Conservation (phyloP, 2,888 invertebrate genomes). For the Ormyrus nitidulus region DNA sequence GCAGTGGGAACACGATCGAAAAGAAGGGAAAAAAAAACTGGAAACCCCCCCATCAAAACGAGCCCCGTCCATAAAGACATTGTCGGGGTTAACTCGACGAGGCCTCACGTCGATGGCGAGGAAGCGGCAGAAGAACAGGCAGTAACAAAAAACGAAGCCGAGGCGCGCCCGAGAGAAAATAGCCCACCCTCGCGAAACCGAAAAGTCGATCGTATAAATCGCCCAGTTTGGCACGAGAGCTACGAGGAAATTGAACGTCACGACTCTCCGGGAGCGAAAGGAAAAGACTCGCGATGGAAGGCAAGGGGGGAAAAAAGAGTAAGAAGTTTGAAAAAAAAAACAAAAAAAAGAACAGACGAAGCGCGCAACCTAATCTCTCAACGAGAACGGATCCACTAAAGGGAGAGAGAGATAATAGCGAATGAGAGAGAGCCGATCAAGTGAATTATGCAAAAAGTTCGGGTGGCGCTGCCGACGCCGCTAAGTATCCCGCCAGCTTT, state of each 20-base stretch:
- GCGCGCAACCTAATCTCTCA: constrained; percentile 22
- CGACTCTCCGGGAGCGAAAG: constrained; percentile 1
- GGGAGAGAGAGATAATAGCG: not conserved
- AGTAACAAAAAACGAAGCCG: not conserved
- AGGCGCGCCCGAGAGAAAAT: not conserved
- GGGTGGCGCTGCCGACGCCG: too few relatives aligned
- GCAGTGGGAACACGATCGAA: too few relatives aligned
- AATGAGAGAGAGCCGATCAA: not conserved
- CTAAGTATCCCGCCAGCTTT: too few relatives aligned
- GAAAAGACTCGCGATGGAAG: constrained; percentile 7
- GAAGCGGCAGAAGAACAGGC: not conserved
- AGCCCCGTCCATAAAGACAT: constrained; percentile 1
- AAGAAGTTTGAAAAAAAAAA: too few relatives aligned
- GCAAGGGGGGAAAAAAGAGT: too few relatives aligned
- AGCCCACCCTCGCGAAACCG: not conserved
- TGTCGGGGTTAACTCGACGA: constrained; percentile 8
- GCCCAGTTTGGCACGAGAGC: constrained; percentile 50
- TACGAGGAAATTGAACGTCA: constrained; percentile 54
- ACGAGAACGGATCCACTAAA: constrained; percentile 5
- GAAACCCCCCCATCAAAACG: not conserved
- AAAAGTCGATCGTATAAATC: constrained; percentile 55
- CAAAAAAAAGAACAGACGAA: not conserved
- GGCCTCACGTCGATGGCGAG: not conserved
- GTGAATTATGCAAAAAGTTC: not conserved
- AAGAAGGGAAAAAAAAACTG: too few relatives aligned